Percentiles rank a stretch among this genome's conserved stretches.
These are phyloP conservation scores for Clinocottus analis DNA, from an alignment of 2,113 vertebrate species.

Conservation along the genomic window DNA sequence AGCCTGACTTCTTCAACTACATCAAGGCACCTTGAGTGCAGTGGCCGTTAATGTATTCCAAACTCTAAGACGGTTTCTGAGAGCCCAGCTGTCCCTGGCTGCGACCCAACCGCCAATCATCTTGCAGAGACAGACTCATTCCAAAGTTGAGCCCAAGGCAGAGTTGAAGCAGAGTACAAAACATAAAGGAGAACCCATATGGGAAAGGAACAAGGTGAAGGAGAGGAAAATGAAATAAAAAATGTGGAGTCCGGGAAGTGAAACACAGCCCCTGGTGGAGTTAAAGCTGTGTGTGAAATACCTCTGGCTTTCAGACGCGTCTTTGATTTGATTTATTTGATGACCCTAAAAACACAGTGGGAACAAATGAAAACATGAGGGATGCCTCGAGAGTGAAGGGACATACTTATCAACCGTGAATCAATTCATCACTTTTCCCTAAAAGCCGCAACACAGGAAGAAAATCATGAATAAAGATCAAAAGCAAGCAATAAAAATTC, in stretches of 20 bases:
- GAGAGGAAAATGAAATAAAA: constrained; percentile 43
- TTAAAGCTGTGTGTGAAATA: constrained; percentile 57
- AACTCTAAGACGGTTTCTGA: constrained; percentile 56
- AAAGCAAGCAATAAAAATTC: background rate
- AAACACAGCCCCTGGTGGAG: constrained; percentile 54
- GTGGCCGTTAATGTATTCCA: constrained; percentile 63
- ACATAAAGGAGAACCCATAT: constrained; percentile 64
- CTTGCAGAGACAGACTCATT: constrained; percentile 52
- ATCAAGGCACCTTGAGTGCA: constrained; percentile 60
- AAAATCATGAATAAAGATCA: background rate
- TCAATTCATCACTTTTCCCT: constrained; percentile 1
- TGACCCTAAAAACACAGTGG: constrained; percentile 57
- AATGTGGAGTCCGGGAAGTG: constrained; percentile 49
- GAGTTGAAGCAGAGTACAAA: constrained; percentile 58
- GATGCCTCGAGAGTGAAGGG: constrained; percentile 25
- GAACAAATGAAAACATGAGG: constrained; percentile 55
- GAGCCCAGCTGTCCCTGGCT: constrained; percentile 65
- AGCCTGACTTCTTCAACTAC: constrained; percentile 58
- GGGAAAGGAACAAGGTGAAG: constrained; percentile 45
- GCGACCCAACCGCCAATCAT: constrained; percentile 68
- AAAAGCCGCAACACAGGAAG: background rate
- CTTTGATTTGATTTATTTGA: constrained; percentile 67
- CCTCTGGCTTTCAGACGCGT: constrained; percentile 50
- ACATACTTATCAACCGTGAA: background rate
- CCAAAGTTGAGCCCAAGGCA: constrained; percentile 67